These are phyloP conservation scores for Trichopria drosophilae DNA, from an alignment of 2,888 invertebrate species.

Conservation along the genomic window DNA sequence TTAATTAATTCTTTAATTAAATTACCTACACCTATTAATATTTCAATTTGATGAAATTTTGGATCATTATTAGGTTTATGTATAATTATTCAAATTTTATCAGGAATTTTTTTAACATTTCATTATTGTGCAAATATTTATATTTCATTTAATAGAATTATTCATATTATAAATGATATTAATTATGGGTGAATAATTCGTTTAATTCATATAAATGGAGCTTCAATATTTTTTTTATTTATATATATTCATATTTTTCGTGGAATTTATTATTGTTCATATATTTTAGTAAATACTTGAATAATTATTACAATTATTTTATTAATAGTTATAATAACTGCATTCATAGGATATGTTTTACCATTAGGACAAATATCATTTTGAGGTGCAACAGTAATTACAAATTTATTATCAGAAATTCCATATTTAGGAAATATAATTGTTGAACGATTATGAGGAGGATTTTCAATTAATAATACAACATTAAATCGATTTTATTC, in stretches of 20 bases:
- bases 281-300: constrained; percentile 71
- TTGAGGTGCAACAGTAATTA: constrained; percentile 81
- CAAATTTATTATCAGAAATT: constrained; percentile 72
- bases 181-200: constrained; percentile 72
- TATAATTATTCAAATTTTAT: constrained; percentile 68
- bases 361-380: constrained; percentile 83
- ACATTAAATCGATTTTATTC: constrained; percentile 78
- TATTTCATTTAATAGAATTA: constrained; percentile 68
- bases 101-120: constrained; percentile 72
- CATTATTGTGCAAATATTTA: constrained; percentile 69
- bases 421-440: constrained; percentile 68
- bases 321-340: constrained; percentile 71
- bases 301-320: constrained; percentile 67
- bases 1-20: constrained; percentile 65
- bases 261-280: constrained; percentile 64
- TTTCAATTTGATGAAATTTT: constrained; percentile 71
- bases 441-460: constrained; percentile 76
- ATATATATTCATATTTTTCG: constrained; percentile 71
- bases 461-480: constrained; percentile 73
- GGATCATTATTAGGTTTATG: constrained; percentile 68
- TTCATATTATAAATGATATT: constrained; percentile 72
- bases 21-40: constrained; percentile 66
- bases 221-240: constrained; percentile 73
- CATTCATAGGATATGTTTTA: constrained; percentile 77
- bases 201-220: constrained; percentile 71